These are phyloP conservation scores for Mactra quadrangularis DNA, from an alignment of 1,140 invertebrate genomes.

Conservation along the genomic window DNA sequence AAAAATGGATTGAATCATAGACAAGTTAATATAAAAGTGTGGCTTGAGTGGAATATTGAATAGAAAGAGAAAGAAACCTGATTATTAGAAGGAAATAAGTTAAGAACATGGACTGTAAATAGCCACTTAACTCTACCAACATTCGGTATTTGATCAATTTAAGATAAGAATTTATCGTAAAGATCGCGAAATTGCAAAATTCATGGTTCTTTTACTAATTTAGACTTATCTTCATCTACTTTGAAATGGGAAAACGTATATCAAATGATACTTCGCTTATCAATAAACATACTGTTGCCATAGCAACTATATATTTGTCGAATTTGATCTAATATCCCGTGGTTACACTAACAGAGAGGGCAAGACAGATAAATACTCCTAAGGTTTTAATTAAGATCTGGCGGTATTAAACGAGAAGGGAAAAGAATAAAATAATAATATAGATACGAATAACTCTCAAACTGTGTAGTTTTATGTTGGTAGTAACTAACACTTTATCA, in stretches of 20 bases:
- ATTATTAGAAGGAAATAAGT: conserved; percentile 13
- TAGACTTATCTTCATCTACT: conserved; percentile 54
- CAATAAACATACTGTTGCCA: conserved; percentile 57
- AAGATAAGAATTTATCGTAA: conserved; percentile 12
- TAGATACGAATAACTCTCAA: conserved; percentile 46
- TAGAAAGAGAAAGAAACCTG: no score
- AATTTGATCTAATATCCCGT: conserved; percentile 60
- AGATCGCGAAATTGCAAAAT: conserved; percentile 55
- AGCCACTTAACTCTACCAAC: conserved; percentile 46
- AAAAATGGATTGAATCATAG: no score
- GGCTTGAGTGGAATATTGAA: no score
- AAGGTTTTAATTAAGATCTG: conserved; percentile 59
- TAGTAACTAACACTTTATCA: conserved; percentile 43
- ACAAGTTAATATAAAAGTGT: no score
- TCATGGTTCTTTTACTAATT: conserved; percentile 58
- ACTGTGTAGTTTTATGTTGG: conserved; percentile 42
- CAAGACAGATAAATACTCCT: conserved; percentile 44
- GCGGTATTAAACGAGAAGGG: conserved; percentile 52
- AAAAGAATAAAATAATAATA: conserved; percentile 57
- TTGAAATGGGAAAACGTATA: conserved; percentile 60
- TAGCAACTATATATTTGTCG: conserved; percentile 54
- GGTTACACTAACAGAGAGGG: conserved; percentile 36
- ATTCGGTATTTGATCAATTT: conserved; percentile 52
- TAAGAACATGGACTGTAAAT: conserved; percentile 14
- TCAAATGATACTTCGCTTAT: conserved; percentile 59